A percentile compares a stretch with the other conserved stretches of the same genome.
Conservation (phyloP, 2,888 invertebrate species). For the Lasioglossum zephyrum region DNA sequence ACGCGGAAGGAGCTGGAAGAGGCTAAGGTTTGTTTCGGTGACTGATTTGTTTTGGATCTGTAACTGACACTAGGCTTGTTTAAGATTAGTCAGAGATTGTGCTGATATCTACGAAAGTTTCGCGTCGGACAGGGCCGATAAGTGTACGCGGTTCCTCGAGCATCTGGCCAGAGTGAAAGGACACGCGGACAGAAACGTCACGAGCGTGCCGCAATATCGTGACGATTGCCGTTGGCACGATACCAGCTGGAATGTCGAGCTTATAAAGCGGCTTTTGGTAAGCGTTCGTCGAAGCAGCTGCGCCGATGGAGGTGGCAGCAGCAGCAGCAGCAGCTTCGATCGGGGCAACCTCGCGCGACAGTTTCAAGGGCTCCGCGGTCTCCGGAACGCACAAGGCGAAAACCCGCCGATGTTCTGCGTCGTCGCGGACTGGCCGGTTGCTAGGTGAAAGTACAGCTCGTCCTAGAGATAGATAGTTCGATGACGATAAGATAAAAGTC, state of each 20-base stretch:
- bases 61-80: background rate
- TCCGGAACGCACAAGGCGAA: background rate
- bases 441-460: slow-evolving; percentile 52
- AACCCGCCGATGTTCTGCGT: background rate
- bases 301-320: background rate
- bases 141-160: slow-evolving; percentile 19
- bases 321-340: slow-evolving; percentile 29
- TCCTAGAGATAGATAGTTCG: slow-evolving; percentile 43
- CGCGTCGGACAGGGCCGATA: background rate
- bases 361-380: slow-evolving; percentile 52
- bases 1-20: background rate
- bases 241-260: slow-evolving; percentile 64
- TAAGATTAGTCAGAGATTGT: background rate
- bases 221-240: slow-evolving; percentile 67
- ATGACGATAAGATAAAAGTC: slow-evolving; percentile 44
- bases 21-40: background rate
- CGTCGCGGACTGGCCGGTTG: background rate
- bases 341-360: slow-evolving; percentile 47
- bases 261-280: slow-evolving; percentile 53
- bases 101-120: background rate
- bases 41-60: background rate
- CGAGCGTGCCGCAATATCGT: slow-evolving; percentile 66
- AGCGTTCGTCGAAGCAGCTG: slow-evolving; percentile 23
- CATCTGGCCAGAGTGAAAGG: slow-evolving; percentile 68
- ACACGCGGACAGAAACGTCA: slow-evolving; percentile 60